Base-by-base conservation (phyloP, 2,888 invertebrate genomes). In the Mimas tiliae region DNA sequence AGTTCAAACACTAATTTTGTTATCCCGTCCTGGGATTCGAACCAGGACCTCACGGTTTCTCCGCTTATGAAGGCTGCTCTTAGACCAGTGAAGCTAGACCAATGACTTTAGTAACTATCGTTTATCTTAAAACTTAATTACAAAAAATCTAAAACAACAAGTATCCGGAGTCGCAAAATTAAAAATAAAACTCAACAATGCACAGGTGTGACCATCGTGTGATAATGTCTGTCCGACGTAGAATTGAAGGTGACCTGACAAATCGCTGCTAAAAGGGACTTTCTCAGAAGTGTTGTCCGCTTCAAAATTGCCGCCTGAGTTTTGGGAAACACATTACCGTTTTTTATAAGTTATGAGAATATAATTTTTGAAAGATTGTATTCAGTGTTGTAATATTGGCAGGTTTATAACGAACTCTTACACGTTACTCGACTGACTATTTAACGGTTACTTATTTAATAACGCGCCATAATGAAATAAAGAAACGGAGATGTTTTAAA, bases 211-310 rank as follows among this genome's bases (percentile, higher is more conserved):
- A 11, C 6, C 19, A 45, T 45, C 45, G 55, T 55, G 58, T 58
- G 58, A 14, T 19, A 38, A 12, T 58, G 42, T 38, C 38, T 45
- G 34, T 47, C 55, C 9, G 16, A 55, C 33, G 33, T 27, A 9
- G 21, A 55, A 45, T 34, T 19, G 48, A 34, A 65, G 65, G 62
- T 62, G 62, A 62, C 65, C 62, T 51, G 42, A 51, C 38, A 45
- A 62, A n/a, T 62, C 62, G 65, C 50, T 34, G 42, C 65, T 58
- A 65, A 65, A 38, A 58, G 48, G 38, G 14, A 14, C 47, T 34
- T 65, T 65, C 65, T 65, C 34, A 65, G 65, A 65, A 65, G 16
- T 58, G 19, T 58, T 19, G 58, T 8, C 38, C 14, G 21, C 55
- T 48, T 16, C 48, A 47, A 33, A 65, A 65, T 58, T 38, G 7